Percentiles rank a stretch among this genome's conserved stretches.
phyloP scores from a whole-genome alignment of 2,888 invertebrate species.

The Lordiphosa andalusiaca region DNA sequence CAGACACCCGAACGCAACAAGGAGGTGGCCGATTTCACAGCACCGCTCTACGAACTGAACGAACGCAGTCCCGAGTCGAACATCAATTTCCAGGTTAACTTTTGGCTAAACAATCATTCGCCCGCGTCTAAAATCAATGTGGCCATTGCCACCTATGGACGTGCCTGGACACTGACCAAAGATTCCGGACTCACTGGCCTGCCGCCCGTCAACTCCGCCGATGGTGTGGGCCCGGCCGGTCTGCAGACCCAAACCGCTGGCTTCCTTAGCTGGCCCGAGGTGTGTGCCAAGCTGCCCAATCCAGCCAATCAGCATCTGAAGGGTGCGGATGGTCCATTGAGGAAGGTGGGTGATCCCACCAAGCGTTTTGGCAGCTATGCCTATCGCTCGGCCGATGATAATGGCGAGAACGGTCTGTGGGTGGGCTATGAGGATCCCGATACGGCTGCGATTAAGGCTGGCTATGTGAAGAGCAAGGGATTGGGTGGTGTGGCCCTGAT shows the following conservation, averaged over 20 bases:
- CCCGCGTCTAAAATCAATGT: constrained; percentile 86
- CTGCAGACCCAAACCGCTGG: constrained; percentile 87
- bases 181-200: constrained; percentile 89
- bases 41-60: constrained; percentile 87
- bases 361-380: constrained; percentile 90
- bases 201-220: constrained; percentile 85
- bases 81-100: constrained; percentile 84
- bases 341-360: constrained; percentile 89
- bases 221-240: constrained; percentile 87
- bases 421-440: constrained; percentile 91
- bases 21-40: constrained; percentile 88
- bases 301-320: constrained; percentile 84
- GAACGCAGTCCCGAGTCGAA: constrained; percentile 87
- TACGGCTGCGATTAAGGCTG: constrained; percentile 89
- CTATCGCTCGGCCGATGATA: constrained; percentile 86
- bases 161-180: constrained; percentile 88
- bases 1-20: constrained; percentile 87
- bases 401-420: constrained; percentile 87
- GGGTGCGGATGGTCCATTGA: constrained; percentile 84
- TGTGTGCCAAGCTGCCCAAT: constrained; percentile 87
- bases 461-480: constrained; percentile 86
- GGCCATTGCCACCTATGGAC: constrained; percentile 86
- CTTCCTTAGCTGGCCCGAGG: constrained; percentile 88
- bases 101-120: constrained; percentile 83
- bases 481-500: constrained; percentile 89